These are phyloP conservation scores for Cyprinella venusta DNA, from an alignment of 2,797 vertebrate species.

Conservation along the genomic window DNA sequence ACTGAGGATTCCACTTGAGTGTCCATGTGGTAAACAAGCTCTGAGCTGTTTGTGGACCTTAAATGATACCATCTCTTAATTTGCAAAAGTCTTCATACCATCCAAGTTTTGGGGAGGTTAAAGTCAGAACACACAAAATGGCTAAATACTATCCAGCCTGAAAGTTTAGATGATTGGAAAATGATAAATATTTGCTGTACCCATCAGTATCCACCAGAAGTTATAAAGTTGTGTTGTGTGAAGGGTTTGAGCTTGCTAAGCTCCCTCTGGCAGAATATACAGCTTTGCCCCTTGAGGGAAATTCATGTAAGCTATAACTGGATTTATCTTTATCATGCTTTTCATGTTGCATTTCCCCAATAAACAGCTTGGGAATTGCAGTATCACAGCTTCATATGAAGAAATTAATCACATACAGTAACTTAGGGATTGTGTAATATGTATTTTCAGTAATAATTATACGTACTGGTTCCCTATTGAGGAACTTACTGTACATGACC, in stretches of 20 bases:
- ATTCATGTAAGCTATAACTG: slow-evolving; percentile 30
- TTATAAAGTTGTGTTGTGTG: slow-evolving; percentile 3
- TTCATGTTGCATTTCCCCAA: slow-evolving; percentile 65
- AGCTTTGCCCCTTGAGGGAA: slow-evolving; percentile 9
- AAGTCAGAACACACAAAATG: background rate
- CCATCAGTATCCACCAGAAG: background rate
- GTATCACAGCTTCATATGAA: slow-evolving; percentile 53
- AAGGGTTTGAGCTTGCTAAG: slow-evolving; percentile 59
- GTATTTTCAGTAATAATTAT: background rate
- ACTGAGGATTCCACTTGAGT: slow-evolving; percentile 64
- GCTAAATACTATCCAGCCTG: background rate
- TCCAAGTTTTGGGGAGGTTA: background rate
- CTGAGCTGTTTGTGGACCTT: slow-evolving; percentile 59
- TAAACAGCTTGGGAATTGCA: slow-evolving; percentile 69
- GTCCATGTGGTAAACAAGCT: slow-evolving; percentile 57
- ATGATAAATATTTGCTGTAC: slow-evolving; percentile 16
- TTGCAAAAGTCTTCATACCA: slow-evolving; percentile 61
- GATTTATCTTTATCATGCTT: slow-evolving; percentile 68
- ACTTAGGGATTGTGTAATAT: background rate
- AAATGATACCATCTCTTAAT: slow-evolving; percentile 72
- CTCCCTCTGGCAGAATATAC: background rate
- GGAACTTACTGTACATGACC: background rate
- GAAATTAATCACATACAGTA: background rate
- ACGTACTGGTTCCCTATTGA: background rate
- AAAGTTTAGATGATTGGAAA: slow-evolving; percentile 11